Evolutionary conservation across 2,888 invertebrate species (phyloP).

Genomic region (Lepidocyrtinus sp.): DNA sequence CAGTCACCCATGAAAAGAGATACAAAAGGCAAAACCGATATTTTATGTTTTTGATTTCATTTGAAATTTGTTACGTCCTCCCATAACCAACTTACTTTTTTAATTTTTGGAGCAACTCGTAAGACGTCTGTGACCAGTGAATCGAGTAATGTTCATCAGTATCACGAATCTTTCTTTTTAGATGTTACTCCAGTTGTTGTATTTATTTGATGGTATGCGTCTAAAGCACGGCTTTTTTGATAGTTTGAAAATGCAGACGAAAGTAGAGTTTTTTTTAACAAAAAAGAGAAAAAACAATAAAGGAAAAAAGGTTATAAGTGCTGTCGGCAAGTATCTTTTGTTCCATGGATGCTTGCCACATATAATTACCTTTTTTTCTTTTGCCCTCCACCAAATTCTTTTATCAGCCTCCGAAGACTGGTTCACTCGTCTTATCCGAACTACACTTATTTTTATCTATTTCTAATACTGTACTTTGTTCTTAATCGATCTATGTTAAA

Average conservation of each 20-base stretch:
- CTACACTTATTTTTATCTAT: neutral
- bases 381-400: conserved; percentile 30
- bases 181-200: neutral
- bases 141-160: conserved; percentile 34
- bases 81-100: conserved; percentile 18
- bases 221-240: neutral
- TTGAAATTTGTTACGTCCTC: conserved; percentile 40
- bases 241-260: neutral
- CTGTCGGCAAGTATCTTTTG: conserved; percentile 56
- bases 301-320: conserved; percentile 48
- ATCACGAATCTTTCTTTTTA: neutral
- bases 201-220: neutral
- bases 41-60: conserved; percentile 58
- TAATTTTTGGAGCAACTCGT: neutral
- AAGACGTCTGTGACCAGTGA: conserved; percentile 34
- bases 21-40: conserved; percentile 52
- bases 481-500: neutral
- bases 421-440: neutral
- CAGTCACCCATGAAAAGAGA: conserved; percentile 53
- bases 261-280: conserved; percentile 16
- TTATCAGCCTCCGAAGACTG: conserved; percentile 30
- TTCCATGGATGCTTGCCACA: conserved; percentile 51
- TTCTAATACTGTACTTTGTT: neutral
- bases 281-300: conserved; percentile 35
- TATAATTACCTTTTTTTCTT: conserved; percentile 59